These are phyloP conservation scores for Anthopleura sola DNA, from an alignment of 64 coral and sea anemone genomes.

Conservation along the genomic window DNA sequence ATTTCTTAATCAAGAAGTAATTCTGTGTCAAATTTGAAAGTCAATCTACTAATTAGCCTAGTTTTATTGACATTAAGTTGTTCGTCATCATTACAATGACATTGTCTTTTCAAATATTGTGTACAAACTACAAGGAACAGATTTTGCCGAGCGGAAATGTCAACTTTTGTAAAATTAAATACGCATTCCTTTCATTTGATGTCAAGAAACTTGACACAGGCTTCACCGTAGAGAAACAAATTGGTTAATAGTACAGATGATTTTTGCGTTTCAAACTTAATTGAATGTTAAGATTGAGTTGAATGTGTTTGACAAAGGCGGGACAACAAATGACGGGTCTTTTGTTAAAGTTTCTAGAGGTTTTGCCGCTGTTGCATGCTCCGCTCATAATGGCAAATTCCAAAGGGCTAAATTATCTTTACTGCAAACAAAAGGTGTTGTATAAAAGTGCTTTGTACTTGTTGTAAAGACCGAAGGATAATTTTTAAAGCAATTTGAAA, in stretches of 20 bases:
- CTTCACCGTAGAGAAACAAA: not conserved
- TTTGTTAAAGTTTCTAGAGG: not conserved
- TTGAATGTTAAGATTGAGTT: not conserved
- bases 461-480: not conserved
- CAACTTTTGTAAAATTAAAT: not conserved
- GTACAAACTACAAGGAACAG: not conserved
- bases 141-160: not conserved
- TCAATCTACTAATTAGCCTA: not conserved
- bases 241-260: not conserved
- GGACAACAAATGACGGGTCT: not conserved
- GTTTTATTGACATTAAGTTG: not conserved
- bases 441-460: not conserved
- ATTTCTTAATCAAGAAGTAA: not conserved
- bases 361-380: not conserved
- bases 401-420: not conserved
- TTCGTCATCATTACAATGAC: slow-evolving; percentile 6
- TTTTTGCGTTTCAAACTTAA: not conserved
- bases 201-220: not conserved
- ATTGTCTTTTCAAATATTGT: not conserved
- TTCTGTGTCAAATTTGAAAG: not conserved
- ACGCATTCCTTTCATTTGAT: not conserved
- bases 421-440: not conserved
- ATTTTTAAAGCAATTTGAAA: not conserved
- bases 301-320: not conserved
- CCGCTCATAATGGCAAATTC: not conserved